phyloP scores from a whole-genome alignment of 2,113 vertebrate species.

The Tyrannus savana region DNA sequence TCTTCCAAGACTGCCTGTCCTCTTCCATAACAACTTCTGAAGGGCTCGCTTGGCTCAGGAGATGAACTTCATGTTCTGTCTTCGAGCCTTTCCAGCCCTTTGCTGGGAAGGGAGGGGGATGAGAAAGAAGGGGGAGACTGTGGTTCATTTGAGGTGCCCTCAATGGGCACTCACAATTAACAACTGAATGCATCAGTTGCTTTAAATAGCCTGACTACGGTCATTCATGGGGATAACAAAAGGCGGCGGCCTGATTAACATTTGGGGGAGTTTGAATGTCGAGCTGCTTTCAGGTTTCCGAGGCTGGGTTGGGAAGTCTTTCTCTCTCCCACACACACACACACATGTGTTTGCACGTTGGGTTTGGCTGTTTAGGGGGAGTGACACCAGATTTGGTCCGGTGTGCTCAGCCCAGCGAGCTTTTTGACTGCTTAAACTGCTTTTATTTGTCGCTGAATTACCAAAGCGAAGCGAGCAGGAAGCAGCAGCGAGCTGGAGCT shows the following conservation, averaged over 20 bases:
- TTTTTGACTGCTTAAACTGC: background rate
- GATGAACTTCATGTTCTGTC: constrained; percentile 30
- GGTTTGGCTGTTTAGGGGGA: background rate
- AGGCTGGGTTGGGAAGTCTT: constrained; percentile 11
- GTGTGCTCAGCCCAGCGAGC: background rate
- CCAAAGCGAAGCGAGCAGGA: background rate
- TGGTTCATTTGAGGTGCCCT: constrained; percentile 56
- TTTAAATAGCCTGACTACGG: constrained; percentile 56
- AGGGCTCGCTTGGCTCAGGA: background rate
- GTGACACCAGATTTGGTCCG: background rate
- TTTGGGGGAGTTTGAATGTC: constrained; percentile 1
- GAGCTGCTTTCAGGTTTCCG: constrained; percentile 20
- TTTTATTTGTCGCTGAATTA: background rate
- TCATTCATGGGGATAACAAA: constrained; percentile 66
- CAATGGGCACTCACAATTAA: constrained; percentile 53
- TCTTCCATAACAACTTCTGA: background rate
- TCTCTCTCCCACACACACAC: background rate
- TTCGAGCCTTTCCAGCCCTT: constrained; percentile 10
- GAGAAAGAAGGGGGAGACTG: constrained; percentile 21
- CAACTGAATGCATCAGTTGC: constrained; percentile 53
- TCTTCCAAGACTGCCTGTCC: background rate
- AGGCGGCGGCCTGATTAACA: background rate
- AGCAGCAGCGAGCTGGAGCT: background rate
- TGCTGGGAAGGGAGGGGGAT: background rate
- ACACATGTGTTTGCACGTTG: background rate